Conservation (phyloP, 2,113 vertebrate genomes). For the Recurvirostra avosetta region DNA sequence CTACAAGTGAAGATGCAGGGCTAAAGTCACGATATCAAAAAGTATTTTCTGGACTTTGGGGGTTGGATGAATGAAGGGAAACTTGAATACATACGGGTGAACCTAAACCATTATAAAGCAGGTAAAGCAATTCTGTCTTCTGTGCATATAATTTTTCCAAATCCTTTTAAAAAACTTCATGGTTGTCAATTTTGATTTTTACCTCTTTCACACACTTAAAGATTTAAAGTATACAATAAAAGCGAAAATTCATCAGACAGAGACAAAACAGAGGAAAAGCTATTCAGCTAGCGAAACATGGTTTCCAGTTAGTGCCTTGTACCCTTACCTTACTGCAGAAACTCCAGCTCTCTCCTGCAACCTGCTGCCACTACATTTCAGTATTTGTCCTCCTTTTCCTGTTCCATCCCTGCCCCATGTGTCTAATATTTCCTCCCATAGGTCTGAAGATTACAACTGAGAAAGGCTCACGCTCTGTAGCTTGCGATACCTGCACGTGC, state of each 20-base stretch:
- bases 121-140: not conserved
- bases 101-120: not conserved
- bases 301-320: not conserved
- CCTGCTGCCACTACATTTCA: not conserved
- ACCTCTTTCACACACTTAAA: not conserved
- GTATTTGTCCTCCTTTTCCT: not conserved
- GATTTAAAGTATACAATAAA: not conserved
- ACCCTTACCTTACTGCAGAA: not conserved
- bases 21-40: not conserved
- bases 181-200: not conserved
- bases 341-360: not conserved
- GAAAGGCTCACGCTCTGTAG: fast-evolving
- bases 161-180: not conserved
- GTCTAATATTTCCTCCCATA: not conserved
- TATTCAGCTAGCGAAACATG: not conserved
- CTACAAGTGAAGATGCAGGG: not conserved
- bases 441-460: not conserved
- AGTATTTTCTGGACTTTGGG: not conserved
- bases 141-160: not conserved
- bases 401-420: fast-evolving
- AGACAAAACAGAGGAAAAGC: not conserved
- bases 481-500: not conserved
- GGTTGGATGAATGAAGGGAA: not conserved
- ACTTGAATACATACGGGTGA: not conserved
- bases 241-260: not conserved